phyloP scores from a whole-genome alignment of 2,113 vertebrate species.

The Eurystomus gularis region DNA sequence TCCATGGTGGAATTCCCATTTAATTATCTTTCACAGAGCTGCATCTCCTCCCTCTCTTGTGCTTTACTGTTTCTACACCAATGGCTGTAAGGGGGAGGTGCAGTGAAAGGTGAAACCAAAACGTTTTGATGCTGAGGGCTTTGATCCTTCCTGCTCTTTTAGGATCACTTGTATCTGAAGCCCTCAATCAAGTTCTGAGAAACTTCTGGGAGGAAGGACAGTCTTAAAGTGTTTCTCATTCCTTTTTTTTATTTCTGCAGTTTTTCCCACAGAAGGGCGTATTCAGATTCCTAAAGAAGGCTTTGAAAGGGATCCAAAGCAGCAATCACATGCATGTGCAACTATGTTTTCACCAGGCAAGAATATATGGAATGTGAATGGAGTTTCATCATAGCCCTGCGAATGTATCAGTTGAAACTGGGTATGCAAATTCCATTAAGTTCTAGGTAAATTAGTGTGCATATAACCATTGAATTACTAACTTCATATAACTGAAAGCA shows the following conservation, averaged over 20 bases:
- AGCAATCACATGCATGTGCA: slow-evolving; percentile 60
- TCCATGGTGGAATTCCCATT: background rate
- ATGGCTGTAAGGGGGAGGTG: background rate
- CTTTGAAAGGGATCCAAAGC: slow-evolving; percentile 65
- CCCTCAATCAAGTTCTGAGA: slow-evolving; percentile 34
- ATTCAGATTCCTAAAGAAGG: slow-evolving; percentile 50
- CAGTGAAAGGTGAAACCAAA: slow-evolving; percentile 55
- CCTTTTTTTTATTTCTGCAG: slow-evolving; percentile 34
- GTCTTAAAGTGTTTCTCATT: slow-evolving; percentile 29
- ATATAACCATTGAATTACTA: slow-evolving; percentile 17
- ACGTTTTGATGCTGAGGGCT: slow-evolving; percentile 32
- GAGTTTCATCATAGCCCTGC: background rate
- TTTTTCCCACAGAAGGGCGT: slow-evolving; percentile 66
- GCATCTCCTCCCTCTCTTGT: background rate
- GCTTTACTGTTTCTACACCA: slow-evolving; percentile 7
- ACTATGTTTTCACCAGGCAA: slow-evolving; percentile 58
- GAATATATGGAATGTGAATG: slow-evolving; percentile 59
- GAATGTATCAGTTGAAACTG: background rate
- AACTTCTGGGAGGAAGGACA: slow-evolving; percentile 25
- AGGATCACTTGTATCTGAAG: slow-evolving; percentile 15
- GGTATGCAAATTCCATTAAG: slow-evolving; percentile 34
- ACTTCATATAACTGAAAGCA: slow-evolving; percentile 55
- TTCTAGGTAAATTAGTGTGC: slow-evolving; percentile 41
- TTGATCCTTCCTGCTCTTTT: slow-evolving; percentile 28
- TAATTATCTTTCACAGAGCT: slow-evolving; percentile 3